Evolutionary conservation across 2,888 invertebrate genomes (phyloP).

Genomic region (Cyrtodaria siliqua): DNA sequence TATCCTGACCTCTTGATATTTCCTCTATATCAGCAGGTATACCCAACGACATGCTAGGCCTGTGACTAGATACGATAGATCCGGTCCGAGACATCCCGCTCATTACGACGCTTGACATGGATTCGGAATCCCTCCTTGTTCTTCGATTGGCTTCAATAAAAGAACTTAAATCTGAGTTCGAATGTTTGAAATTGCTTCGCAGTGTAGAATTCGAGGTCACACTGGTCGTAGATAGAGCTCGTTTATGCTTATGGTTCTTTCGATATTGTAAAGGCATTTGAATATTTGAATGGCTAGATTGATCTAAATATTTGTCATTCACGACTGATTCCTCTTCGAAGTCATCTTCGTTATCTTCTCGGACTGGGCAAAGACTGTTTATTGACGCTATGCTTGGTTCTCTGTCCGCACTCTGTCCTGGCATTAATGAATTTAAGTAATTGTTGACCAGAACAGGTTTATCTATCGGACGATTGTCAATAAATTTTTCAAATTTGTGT

Average conservation of each 20-base stretch:
- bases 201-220: neutral
- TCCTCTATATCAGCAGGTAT: slow-evolving; percentile 60
- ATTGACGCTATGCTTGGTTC: slow-evolving; percentile 34
- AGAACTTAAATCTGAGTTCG: slow-evolving; percentile 55
- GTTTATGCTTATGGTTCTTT: too few species aligned
- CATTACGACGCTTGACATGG: slow-evolving; percentile 46
- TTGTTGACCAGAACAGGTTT: slow-evolving; percentile 58
- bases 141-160: slow-evolving; percentile 46
- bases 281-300: too few species aligned
- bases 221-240: slow-evolving; percentile 16
- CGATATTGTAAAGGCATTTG: too few species aligned
- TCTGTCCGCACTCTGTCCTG: neutral
- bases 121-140: slow-evolving; percentile 44
- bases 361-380: slow-evolving; percentile 54
- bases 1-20: slow-evolving; percentile 49
- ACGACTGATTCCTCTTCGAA: neutral
- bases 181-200: slow-evolving; percentile 39
- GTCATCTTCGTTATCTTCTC: slow-evolving; percentile 56
- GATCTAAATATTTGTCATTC: neutral
- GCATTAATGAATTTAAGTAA: slow-evolving; percentile 36
- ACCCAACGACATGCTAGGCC: slow-evolving; percentile 47
- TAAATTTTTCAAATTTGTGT: slow-evolving; percentile 54
- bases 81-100: slow-evolving; percentile 43
- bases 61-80: slow-evolving; percentile 50
- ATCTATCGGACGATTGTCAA: slow-evolving; percentile 48